A percentile compares a stretch with the other conserved stretches of the same genome.
Evolutionary conservation across 2,888 invertebrate genomes (phyloP).

Genomic region (Dryocosmus kuriphilus): DNA sequence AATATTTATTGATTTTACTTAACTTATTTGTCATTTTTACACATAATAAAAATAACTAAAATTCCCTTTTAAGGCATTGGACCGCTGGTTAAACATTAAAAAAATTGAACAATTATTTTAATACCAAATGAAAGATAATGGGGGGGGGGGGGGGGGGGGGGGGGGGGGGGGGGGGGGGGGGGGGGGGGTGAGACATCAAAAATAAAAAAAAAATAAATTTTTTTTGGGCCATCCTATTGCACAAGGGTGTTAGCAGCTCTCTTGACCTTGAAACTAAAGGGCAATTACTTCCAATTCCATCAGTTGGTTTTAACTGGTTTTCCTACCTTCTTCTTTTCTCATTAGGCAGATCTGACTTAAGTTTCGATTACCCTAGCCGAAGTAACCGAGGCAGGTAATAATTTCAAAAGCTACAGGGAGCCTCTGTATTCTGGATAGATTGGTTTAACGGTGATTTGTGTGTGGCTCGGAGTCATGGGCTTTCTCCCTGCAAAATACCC

Average conservation of each 20-base stretch:
- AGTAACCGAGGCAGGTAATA: constrained; percentile 48
- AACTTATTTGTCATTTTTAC: no score
- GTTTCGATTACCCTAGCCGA: constrained; percentile 51
- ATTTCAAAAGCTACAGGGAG: constrained; percentile 53
- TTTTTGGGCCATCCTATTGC: no score
- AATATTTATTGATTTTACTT: no score
- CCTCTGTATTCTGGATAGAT: constrained; percentile 49
- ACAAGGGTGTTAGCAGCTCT: not conserved
- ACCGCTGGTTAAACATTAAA: no score
- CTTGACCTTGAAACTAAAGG: not conserved
- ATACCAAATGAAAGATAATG: no score
- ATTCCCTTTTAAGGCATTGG: no score
- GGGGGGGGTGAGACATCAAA: no score
- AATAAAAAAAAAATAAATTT: no score
- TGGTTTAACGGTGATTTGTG: constrained; percentile 50
- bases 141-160: no score
- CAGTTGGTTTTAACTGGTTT: constrained; percentile 26
- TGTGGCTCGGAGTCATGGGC: constrained; percentile 29
- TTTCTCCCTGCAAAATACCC: constrained; percentile 23
- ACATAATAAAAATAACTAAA: no score
- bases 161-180: no score
- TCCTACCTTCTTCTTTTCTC: constrained; percentile 48
- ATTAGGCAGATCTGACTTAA: constrained; percentile 53
- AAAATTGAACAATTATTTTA: no score
- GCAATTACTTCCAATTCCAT: not conserved